phyloP scores from a whole-genome alignment of 2,888 invertebrate genomes.

The Dexiosoma caninum region DNA sequence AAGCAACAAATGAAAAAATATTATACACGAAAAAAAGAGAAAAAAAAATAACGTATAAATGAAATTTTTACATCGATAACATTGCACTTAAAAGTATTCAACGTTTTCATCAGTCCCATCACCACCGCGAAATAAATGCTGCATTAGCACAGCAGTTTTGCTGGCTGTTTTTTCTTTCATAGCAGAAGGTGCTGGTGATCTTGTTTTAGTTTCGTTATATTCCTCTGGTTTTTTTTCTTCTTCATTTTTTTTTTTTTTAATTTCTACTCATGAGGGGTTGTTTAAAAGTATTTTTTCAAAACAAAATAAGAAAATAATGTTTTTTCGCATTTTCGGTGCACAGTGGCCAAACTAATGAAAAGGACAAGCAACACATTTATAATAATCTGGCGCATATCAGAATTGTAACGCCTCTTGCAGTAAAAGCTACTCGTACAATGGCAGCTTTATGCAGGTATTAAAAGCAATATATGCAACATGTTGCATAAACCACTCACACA shows the following conservation, averaged over 20 bases:
- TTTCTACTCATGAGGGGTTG: slow-evolving; percentile 41
- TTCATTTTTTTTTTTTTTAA: neutral
- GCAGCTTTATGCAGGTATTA: slow-evolving; percentile 2
- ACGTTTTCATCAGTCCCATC: slow-evolving; percentile 55
- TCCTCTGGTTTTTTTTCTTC: no score
- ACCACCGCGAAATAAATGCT: slow-evolving; percentile 15
- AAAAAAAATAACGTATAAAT: slow-evolving; percentile 64
- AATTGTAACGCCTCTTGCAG: slow-evolving; percentile 68
- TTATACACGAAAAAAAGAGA: slow-evolving; percentile 39
- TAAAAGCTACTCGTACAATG: slow-evolving; percentile 10
- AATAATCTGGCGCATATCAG: slow-evolving; percentile 71
- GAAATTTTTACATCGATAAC: slow-evolving; percentile 63
- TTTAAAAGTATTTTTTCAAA: slow-evolving; percentile 9
- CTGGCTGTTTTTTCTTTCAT: neutral
- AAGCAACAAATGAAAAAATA: slow-evolving; percentile 11
- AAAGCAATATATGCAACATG: slow-evolving; percentile 36
- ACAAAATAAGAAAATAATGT: neutral
- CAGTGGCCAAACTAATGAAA: slow-evolving; percentile 65
- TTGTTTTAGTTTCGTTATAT: slow-evolving; percentile 46
- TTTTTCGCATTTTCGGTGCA: slow-evolving; percentile 47
- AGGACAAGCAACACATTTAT: slow-evolving; percentile 68
- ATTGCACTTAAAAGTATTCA: slow-evolving; percentile 63
- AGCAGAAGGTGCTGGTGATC: slow-evolving; percentile 45
- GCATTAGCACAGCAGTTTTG: slow-evolving; percentile 6
- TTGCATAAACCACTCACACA: slow-evolving; percentile 1